Conservation (phyloP, 2,113 vertebrate species). For the Platysternon megacephalum region DNA sequence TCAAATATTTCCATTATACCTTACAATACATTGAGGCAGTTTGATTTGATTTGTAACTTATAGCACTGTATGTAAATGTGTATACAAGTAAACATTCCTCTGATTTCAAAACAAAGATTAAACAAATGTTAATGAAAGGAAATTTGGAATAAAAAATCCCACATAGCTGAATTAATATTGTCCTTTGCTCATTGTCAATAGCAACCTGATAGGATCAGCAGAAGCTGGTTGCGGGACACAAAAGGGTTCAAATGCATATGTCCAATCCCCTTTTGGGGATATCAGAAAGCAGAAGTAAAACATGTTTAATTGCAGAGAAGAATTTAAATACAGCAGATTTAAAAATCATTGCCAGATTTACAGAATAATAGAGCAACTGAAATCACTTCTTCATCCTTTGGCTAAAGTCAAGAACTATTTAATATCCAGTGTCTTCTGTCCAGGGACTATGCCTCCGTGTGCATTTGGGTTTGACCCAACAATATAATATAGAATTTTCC, state of each 20-base stretch:
- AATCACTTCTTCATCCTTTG: neutral
- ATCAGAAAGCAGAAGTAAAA: neutral
- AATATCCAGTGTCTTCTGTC: neutral
- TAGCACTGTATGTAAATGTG: conserved; percentile 12
- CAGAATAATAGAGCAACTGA: neutral
- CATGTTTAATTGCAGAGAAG: neutral
- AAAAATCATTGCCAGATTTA: neutral
- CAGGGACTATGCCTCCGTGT: neutral
- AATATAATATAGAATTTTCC: neutral
- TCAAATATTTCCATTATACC: neutral
- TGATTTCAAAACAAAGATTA: conserved; percentile 17
- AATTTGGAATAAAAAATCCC: conserved; percentile 28
- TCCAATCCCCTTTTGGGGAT: neutral
- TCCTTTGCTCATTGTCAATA: conserved; percentile 15
- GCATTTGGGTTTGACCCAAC: neutral
- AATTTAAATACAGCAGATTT: neutral
- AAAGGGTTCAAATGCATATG: neutral
- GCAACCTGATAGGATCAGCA: conserved; percentile 1
- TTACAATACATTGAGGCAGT: neutral
- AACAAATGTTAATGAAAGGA: conserved; percentile 26
- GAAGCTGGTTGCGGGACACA: neutral
- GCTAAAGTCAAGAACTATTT: neutral
- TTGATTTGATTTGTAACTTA: neutral
- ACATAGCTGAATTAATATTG: conserved; percentile 19
- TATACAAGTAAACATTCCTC: neutral